Conservation (phyloP, 2,113 vertebrate species). For the Mellivora capensis region DNA sequence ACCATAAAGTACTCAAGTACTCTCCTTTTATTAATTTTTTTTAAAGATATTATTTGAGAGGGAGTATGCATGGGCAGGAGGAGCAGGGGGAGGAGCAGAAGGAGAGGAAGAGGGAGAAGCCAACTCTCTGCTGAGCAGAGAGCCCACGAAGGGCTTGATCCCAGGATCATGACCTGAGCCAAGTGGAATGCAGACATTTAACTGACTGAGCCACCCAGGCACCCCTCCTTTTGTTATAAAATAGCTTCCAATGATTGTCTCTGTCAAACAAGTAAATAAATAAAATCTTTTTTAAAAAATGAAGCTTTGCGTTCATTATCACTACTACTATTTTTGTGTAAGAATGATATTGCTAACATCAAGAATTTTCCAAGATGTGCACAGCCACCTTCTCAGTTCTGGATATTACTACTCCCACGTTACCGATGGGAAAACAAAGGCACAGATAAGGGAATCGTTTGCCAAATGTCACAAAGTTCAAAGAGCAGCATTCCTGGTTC, state of each 20-base stretch:
- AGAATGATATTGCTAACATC: background rate
- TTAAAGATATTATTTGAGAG: no score
- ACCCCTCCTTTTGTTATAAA: background rate
- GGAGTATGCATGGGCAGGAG: no score
- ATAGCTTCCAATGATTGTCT: background rate
- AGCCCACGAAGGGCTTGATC: no score
- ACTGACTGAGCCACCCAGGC: no score
- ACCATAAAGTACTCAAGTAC: background rate
- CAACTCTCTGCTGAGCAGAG: no score
- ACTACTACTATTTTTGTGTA: background rate
- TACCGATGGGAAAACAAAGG: slow-evolving; percentile 29
- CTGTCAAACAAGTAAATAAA: no score
- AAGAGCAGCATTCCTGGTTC: background rate
- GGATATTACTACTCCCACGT: background rate
- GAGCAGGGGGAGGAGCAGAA: no score
- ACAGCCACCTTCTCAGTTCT: background rate
- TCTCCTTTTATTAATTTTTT: background rate
- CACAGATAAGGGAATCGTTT: slow-evolving; percentile 25
- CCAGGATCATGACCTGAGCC: no score
- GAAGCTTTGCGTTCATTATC: background rate
- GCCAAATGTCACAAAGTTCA: slow-evolving; percentile 2
- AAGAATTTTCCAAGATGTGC: slow-evolving; percentile 23
- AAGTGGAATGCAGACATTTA: no score
- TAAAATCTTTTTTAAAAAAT: no score
- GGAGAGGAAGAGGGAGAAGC: no score